These are phyloP conservation scores for Crotalus viridis DNA, from an alignment of 2,113 vertebrate species.

Conservation along the genomic window DNA sequence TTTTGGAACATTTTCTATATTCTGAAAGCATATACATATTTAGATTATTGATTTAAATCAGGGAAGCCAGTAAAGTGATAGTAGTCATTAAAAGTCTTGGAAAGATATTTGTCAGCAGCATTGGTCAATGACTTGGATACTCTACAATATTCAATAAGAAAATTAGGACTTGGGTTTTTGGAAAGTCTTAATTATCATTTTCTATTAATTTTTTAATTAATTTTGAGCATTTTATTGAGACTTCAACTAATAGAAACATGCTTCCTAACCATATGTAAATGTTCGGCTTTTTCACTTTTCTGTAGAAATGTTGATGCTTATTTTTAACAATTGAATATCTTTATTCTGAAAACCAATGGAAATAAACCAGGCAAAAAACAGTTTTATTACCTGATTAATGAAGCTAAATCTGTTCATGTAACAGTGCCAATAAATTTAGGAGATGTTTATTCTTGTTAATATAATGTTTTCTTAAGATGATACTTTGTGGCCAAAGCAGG, in stretches of 20 bases:
- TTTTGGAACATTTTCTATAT: not conserved
- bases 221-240: not conserved
- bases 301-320: not conserved
- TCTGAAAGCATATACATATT: not conserved
- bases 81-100: not conserved
- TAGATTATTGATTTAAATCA: not conserved
- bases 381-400: not conserved
- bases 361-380: not conserved
- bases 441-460: not conserved
- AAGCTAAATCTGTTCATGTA: not conserved
- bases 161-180: not conserved
- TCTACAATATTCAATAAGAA: not conserved
- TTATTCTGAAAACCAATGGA: not conserved
- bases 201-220: not conserved
- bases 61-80: conserved; percentile 8
- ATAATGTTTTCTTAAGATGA: not conserved
- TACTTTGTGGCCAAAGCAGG: not conserved
- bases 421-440: not conserved
- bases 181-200: not conserved
- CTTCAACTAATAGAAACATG: not conserved
- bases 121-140: not conserved
- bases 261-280: not conserved
- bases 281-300: not conserved
- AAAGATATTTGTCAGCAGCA: not conserved
- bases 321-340: not conserved